phyloP scores from a whole-genome alignment of 2,888 invertebrate species.

The Leptopterna dolabrata region DNA sequence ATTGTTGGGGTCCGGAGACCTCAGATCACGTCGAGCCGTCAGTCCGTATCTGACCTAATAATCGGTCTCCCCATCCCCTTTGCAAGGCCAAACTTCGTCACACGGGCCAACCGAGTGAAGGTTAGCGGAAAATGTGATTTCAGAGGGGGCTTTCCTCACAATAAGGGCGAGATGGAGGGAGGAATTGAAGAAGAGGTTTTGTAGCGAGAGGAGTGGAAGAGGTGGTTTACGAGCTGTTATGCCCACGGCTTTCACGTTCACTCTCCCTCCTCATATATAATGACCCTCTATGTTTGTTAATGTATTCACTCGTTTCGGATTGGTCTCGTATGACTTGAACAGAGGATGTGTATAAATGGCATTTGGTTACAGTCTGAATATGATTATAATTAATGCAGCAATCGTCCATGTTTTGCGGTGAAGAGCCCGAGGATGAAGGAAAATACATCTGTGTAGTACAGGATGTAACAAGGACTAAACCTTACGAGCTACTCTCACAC shows the following conservation, averaged over 20 bases:
- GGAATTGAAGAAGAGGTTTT: neutral
- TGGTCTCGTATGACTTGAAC: neutral
- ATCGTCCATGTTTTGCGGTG: no score
- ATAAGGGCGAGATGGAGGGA: neutral
- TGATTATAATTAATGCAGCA: no score
- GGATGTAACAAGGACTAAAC: no score
- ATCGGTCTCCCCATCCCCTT: conserved; percentile 19
- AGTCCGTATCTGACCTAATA: conserved; percentile 47
- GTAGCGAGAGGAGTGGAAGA: neutral
- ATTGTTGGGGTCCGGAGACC: conserved; percentile 38
- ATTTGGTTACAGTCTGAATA: neutral
- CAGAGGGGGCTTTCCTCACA: neutral
- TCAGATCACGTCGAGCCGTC: conserved; percentile 45
- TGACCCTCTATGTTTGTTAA: conserved; percentile 1
- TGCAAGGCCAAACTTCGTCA: conserved; percentile 19
- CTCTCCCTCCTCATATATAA: neutral
- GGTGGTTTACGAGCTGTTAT: conserved; percentile 3
- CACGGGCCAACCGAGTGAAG: conserved; percentile 29
- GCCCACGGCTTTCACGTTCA: neutral
- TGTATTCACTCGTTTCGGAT: neutral
- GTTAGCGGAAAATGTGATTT: conserved; percentile 29
- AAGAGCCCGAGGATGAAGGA: neutral
- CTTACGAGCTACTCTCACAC: no score
- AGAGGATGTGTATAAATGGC: neutral
- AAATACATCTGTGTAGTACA: no score